A percentile compares a stretch with the other conserved stretches of the same genome.
phyloP scores from a whole-genome alignment of 2,797 vertebrate genomes.

The Sebastes hopkinsi region DNA sequence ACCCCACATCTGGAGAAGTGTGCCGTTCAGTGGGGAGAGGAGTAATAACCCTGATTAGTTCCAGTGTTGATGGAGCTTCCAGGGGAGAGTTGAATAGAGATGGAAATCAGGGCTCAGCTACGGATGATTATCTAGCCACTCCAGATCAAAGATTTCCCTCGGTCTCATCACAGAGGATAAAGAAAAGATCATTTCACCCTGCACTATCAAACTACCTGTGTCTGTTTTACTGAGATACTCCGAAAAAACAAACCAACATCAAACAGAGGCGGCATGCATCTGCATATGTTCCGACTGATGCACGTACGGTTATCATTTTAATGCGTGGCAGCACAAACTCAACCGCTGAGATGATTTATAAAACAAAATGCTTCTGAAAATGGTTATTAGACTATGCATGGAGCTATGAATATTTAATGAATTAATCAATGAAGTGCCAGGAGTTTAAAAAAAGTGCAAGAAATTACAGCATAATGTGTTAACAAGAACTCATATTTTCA shows the following conservation, averaged over 20 bases:
- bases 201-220: constrained; percentile 44
- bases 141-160: constrained; percentile 76
- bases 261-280: background rate
- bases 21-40: constrained; percentile 46
- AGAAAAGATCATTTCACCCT: constrained; percentile 56
- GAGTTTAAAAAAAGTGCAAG: constrained; percentile 34
- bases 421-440: constrained; percentile 30
- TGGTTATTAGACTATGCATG: background rate
- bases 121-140: constrained; percentile 78
- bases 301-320: constrained; percentile 9
- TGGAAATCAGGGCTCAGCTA: constrained; percentile 79
- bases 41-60: constrained; percentile 77
- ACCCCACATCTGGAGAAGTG: constrained; percentile 68
- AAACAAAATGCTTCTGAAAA: constrained; percentile 21
- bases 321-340: constrained; percentile 1
- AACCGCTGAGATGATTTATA: background rate
- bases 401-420: constrained; percentile 22
- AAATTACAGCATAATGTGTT: constrained; percentile 45
- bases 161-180: constrained; percentile 67
- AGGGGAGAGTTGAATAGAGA: constrained; percentile 73
- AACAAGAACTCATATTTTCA: constrained; percentile 44
- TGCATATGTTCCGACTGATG: constrained; percentile 6
- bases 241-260: constrained; percentile 4
- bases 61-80: constrained; percentile 71
- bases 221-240: constrained; percentile 18